Evolutionary conservation across 2,113 vertebrate genomes (phyloP).

Genomic region (Emydura subglobosa): DNA sequence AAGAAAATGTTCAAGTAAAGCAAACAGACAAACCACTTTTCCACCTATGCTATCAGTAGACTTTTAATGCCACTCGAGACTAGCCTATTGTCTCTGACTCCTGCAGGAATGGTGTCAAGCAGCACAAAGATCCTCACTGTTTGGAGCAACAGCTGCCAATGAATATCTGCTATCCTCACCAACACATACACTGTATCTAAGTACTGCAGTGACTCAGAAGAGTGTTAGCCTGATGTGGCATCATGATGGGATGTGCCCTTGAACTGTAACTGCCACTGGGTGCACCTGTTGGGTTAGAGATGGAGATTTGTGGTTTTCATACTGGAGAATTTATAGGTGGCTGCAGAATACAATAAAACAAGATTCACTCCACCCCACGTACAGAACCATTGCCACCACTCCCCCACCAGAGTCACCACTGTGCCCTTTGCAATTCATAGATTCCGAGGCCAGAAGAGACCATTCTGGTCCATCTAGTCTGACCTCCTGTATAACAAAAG

Average conservation of each 20-base stretch:
- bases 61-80: background rate
- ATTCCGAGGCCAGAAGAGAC: background rate
- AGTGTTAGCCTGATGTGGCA: background rate
- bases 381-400: background rate
- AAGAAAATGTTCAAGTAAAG: background rate
- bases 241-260: background rate
- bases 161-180: background rate
- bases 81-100: background rate
- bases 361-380: background rate
- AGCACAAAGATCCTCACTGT: background rate
- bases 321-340: background rate
- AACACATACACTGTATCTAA: background rate
- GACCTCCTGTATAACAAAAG: background rate
- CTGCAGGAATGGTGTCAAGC: background rate
- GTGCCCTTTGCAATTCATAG: background rate
- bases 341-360: background rate
- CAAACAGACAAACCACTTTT: background rate
- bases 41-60: background rate
- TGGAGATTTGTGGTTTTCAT: background rate
- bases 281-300: background rate
- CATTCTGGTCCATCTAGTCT: background rate
- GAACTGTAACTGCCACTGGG: background rate
- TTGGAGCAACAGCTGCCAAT: background rate
- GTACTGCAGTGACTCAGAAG: background rate
- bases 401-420: background rate